A percentile compares a stretch with the other conserved stretches of the same genome.
phyloP scores from a whole-genome alignment of 2,113 vertebrate species.

The Marmota monax region DNA sequence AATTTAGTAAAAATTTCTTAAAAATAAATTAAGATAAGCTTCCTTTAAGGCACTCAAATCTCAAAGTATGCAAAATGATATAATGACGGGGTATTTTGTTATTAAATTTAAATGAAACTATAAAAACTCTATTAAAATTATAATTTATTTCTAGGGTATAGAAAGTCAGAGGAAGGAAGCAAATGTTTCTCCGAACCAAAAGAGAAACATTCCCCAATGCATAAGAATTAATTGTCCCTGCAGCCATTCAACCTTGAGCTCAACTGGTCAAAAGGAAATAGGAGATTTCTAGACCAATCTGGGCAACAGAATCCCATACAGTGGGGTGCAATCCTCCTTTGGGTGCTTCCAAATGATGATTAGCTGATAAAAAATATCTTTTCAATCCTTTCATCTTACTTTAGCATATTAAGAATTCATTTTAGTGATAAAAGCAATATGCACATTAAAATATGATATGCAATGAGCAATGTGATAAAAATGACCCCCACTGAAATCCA shows the following conservation, averaged over 20 bases:
- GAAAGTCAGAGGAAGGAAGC: not conserved
- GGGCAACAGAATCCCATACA: not conserved
- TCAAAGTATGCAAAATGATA: slow-evolving; percentile 12
- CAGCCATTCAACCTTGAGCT: not conserved
- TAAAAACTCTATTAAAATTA: slow-evolving; percentile 19
- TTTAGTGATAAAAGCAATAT: slow-evolving; percentile 40
- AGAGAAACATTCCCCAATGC: not conserved
- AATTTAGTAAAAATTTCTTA: not conserved
- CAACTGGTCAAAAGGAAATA: not conserved
- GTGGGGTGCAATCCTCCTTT: not conserved
- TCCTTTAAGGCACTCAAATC: slow-evolving; percentile 34
- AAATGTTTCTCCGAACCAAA: not conserved
- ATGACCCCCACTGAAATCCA: not conserved
- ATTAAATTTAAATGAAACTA: slow-evolving; percentile 29
- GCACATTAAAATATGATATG: not conserved
- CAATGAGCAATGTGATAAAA: not conserved
- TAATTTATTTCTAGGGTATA: slow-evolving; percentile 2
- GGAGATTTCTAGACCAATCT: not conserved
- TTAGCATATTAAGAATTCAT: not conserved
- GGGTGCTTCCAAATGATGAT: too few species aligned
- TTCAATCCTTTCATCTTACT: not conserved
- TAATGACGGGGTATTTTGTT: not conserved
- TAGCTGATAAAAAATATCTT: not conserved
- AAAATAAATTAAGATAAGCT: slow-evolving; percentile 31
- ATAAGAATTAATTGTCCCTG: not conserved